These are phyloP conservation scores for Callipepla squamata DNA, from an alignment of 2,113 vertebrate species.

Conservation along the genomic window DNA sequence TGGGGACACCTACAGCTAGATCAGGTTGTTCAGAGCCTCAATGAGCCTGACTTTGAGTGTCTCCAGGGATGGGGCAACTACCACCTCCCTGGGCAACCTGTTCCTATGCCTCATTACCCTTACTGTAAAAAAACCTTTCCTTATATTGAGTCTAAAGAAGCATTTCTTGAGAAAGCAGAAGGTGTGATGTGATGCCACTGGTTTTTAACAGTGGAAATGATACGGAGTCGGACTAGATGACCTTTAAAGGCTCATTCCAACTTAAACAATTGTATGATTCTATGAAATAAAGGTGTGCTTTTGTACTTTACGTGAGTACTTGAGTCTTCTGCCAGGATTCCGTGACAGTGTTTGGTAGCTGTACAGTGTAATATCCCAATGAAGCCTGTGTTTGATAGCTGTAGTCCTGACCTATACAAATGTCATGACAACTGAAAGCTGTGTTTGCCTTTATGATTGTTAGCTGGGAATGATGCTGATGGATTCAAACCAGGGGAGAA, in stretches of 20 bases:
- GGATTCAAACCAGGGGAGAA: not conserved
- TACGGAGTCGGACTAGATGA: no score
- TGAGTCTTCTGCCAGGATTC: not conserved
- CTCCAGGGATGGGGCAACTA: not conserved
- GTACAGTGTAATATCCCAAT: fast-evolving
- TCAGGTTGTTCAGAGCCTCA: no score
- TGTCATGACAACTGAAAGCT: not conserved
- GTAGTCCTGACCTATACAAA: not conserved
- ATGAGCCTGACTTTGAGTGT: not conserved
- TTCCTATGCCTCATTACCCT: no score
- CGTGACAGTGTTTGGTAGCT: not conserved
- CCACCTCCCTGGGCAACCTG: not conserved
- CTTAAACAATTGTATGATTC: no score
- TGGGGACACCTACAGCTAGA: no score
- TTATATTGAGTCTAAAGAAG: not conserved
- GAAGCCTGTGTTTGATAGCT: not conserved
- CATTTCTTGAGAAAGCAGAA: not conserved
- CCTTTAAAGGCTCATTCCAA: no score
- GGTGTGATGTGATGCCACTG: not conserved
- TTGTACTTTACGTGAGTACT: not conserved
- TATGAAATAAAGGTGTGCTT: not conserved
- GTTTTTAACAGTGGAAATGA: not conserved
- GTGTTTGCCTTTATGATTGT: not conserved
- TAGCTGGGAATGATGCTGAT: not conserved
- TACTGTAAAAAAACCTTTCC: no score